Evolutionary conservation across 2,113 vertebrate genomes (phyloP).

Genomic region (Potamarius usumacintae): DNA sequence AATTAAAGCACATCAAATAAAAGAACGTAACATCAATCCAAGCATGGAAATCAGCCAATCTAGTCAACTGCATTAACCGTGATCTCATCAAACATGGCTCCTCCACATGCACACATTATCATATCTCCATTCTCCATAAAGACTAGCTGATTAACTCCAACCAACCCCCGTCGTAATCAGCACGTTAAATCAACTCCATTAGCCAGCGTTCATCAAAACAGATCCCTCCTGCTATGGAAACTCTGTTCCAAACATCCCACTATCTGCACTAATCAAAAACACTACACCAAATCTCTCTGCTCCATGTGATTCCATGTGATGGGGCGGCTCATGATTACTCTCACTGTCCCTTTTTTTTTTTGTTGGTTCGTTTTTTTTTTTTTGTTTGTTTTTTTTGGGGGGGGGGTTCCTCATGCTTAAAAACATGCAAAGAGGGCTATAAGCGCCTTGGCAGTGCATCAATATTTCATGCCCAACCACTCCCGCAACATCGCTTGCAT

Average conservation of each 20-base stretch:
- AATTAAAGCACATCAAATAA: conserved; percentile 53
- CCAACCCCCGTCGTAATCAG: conserved; percentile 40
- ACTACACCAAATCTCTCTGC: conserved; percentile 37
- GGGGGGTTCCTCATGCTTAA: neutral
- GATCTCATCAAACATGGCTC: conserved; percentile 54
- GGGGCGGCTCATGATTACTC: conserved; percentile 44
- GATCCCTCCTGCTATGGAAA: conserved; percentile 46
- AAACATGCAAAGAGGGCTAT: conserved; percentile 29
- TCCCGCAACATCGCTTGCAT: conserved; percentile 10
- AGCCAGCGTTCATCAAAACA: conserved; percentile 45
- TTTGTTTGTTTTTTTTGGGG: neutral
- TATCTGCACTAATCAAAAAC: conserved; percentile 45
- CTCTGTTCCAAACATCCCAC: conserved; percentile 25
- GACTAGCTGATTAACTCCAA: conserved; percentile 56
- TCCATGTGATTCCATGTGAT: conserved; percentile 47
- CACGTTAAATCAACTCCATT: conserved; percentile 49
- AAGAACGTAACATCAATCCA: conserved; percentile 44
- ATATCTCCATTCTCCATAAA: conserved; percentile 52
- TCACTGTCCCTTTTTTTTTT: conserved; percentile 39
- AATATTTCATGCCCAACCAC: conserved; percentile 39
- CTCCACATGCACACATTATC: conserved; percentile 51
- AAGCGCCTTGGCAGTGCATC: conserved; percentile 33
- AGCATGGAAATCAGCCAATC: conserved; percentile 47
- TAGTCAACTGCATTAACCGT: conserved; percentile 46
- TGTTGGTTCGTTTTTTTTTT: neutral